Evolutionary conservation across 2,113 vertebrate species (phyloP).

Genomic region (Daphoenositta chrysoptera): DNA sequence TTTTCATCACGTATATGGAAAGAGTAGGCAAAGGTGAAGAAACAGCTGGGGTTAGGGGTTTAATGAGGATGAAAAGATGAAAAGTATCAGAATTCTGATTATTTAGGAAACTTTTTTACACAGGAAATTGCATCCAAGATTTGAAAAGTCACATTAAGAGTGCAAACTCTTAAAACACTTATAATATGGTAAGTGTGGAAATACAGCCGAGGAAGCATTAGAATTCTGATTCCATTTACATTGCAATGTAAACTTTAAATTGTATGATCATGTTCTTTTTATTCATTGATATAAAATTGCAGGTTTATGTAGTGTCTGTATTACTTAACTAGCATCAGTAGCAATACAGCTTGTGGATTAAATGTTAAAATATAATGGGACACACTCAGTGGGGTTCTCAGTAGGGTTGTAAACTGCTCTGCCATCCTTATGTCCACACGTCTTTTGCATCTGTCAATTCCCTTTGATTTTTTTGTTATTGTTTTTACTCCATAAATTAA

Average conservation of each 20-base stretch:
- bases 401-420: background rate
- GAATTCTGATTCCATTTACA: background rate
- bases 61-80: background rate
- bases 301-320: background rate
- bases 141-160: background rate
- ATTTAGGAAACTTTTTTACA: background rate
- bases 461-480: background rate
- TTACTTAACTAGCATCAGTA: background rate
- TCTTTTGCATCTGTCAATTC: background rate
- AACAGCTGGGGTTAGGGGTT: background rate
- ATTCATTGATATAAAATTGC: background rate
- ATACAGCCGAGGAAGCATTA: background rate
- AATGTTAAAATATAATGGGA: background rate
- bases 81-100: background rate
- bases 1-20: background rate
- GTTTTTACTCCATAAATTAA: background rate
- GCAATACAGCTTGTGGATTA: background rate
- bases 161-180: background rate
- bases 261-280: background rate
- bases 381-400: background rate
- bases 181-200: background rate
- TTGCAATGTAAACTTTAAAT: background rate
- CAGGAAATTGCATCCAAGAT: background rate
- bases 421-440: fast-evolving
- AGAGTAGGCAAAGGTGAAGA: background rate